Evolutionary conservation across 2,888 invertebrate genomes (phyloP).

Genomic region (Morinoia aosen): DNA sequence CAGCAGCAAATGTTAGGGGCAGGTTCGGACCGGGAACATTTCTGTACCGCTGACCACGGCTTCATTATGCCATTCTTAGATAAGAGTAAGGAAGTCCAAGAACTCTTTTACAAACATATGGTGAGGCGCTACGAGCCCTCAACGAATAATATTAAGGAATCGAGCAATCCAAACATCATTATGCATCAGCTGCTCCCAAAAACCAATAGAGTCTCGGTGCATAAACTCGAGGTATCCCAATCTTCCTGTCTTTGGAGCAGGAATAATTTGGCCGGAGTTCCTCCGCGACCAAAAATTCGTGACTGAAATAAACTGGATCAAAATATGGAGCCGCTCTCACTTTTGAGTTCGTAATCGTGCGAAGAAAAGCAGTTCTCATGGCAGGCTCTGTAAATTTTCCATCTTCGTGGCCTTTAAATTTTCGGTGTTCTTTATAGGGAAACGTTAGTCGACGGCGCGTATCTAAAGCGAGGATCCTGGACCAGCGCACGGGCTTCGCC

Average conservation of each 20-base stretch:
- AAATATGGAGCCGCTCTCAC: background rate
- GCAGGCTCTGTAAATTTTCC: constrained; percentile 26
- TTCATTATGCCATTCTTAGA: background rate
- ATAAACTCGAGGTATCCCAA: constrained; percentile 18
- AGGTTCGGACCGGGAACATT: background rate
- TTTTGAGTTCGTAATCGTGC: constrained; percentile 28
- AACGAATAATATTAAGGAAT: background rate
- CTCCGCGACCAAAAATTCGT: background rate
- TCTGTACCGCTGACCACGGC: background rate
- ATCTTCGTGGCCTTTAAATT: constrained; percentile 8
- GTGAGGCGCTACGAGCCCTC: background rate
- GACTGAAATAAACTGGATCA: background rate
- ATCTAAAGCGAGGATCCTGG: constrained; percentile 19
- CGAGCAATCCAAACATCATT: background rate
- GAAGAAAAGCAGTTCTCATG: background rate
- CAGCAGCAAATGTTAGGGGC: background rate
- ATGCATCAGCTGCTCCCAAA: background rate
- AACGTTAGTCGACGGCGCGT: constrained; percentile 16
- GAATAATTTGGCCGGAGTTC: background rate
- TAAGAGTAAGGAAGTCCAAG: background rate
- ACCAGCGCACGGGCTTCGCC: background rate
- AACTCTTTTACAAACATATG: background rate
- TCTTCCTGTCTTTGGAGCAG: background rate
- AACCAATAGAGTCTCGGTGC: background rate
- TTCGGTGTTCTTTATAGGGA: background rate